A percentile compares a stretch with the other conserved stretches of the same genome.
Evolutionary conservation across 2,888 invertebrate species (phyloP).

Genomic region (Euzetes globulus): DNA sequence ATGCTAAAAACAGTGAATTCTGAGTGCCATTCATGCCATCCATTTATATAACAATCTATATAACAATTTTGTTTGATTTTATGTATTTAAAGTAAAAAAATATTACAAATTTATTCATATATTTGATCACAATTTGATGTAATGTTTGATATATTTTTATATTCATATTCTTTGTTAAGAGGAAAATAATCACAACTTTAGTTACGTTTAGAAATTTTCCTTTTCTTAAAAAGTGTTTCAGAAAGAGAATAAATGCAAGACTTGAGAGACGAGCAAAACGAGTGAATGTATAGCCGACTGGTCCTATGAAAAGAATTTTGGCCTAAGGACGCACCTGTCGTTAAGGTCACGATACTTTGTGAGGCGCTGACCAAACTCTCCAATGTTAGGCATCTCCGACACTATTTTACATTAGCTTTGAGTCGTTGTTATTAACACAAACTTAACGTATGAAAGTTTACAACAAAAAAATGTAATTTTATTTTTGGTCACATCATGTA

Average conservation of each 20-base stretch:
- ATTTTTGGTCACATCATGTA: neutral
- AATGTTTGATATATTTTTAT: too few species aligned
- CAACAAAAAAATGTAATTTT: neutral
- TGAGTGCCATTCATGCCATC: neutral
- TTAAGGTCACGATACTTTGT: constrained; percentile 16
- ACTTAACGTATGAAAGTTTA: neutral
- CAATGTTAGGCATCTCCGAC: neutral
- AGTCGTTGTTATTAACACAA: neutral
- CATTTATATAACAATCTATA: neutral
- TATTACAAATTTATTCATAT: neutral
- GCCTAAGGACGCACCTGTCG: constrained; percentile 23
- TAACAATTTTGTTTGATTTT: neutral
- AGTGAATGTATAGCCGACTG: neutral
- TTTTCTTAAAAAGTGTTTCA: too few species aligned
- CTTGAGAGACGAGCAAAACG: neutral
- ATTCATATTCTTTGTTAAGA: too few species aligned
- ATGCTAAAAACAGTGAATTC: neutral
- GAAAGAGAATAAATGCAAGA: neutral
- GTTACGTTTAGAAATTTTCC: too few species aligned
- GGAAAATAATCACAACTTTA: too few species aligned
- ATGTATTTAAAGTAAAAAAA: neutral
- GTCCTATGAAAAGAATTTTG: neutral
- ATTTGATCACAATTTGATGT: too few species aligned
- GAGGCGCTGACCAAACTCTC: constrained; percentile 9
- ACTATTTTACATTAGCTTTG: constrained; percentile 8